A percentile compares a stretch with the other conserved stretches of the same genome.
These are phyloP conservation scores for Eidolon helvum DNA, from an alignment of 2,113 vertebrate species.

Conservation along the genomic window DNA sequence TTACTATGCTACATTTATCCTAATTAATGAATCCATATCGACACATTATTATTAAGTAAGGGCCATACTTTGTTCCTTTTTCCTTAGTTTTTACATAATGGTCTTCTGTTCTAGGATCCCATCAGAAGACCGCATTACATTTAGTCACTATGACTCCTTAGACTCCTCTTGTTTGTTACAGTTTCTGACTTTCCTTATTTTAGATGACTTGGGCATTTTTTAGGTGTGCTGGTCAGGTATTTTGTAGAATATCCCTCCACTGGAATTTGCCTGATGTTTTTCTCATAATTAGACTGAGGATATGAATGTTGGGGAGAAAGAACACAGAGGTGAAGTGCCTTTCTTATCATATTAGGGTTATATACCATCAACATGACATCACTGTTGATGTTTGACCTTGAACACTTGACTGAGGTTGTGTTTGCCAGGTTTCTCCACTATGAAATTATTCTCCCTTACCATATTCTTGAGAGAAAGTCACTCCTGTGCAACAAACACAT, in stretches of 20 bases:
- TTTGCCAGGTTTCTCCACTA: neutral
- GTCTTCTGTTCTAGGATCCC: neutral
- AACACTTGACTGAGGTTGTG: neutral
- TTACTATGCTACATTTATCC: neutral
- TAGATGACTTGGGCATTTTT: neutral
- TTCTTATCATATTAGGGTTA: neutral
- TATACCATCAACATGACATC: neutral
- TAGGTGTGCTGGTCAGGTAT: neutral
- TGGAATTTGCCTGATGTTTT: neutral
- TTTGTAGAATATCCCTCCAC: neutral
- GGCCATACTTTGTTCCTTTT: neutral
- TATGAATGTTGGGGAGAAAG: neutral
- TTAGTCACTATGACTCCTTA: neutral
- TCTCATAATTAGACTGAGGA: neutral
- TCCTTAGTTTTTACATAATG: neutral
- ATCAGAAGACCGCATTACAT: neutral
- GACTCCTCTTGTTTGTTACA: neutral
- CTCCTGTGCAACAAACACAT: neutral
- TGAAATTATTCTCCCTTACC: neutral
- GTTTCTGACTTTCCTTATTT: neutral
- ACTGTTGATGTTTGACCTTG: neutral
- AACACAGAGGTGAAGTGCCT: neutral
- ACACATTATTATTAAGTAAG: neutral
- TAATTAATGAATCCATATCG: neutral
- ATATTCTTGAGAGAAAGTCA: neutral